Evolutionary conservation across 2,888 invertebrate genomes (phyloP).

Genomic region (Sinopyrophorus schimmeli): DNA sequence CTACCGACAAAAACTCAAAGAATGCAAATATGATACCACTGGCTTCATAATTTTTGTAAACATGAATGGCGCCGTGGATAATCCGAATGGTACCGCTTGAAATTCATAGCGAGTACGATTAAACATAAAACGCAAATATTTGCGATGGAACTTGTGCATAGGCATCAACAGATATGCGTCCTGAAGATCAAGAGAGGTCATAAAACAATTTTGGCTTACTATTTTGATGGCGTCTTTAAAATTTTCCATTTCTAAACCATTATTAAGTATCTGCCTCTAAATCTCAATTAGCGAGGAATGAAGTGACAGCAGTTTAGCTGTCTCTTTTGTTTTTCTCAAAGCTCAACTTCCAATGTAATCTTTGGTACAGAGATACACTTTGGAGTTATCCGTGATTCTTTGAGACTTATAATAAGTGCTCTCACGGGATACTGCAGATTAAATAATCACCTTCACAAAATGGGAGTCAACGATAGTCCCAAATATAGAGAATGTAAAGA

Average conservation of each 20-base stretch:
- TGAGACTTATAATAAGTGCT: no score
- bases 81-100: conserved; percentile 26
- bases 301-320: no score
- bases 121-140: conserved; percentile 26
- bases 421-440: no score
- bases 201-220: conserved; percentile 12
- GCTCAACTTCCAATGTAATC: no score
- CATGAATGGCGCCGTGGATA: conserved; percentile 22
- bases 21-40: conserved; percentile 15
- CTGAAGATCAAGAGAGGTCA: conserved; percentile 25
- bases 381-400: no score
- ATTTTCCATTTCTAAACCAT: conserved; percentile 29
- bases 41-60: conserved; percentile 34
- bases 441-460: no score
- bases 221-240: conserved; percentile 14
- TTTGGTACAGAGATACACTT: no score
- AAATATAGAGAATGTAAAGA: no score
- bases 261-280: no score
- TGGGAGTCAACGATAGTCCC: no score
- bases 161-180: conserved; percentile 28
- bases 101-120: conserved; percentile 22
- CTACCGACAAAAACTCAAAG: conserved; percentile 14
- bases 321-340: no score
- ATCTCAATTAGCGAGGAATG: no score
- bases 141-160: conserved; percentile 11